Conservation (phyloP, 1,140 invertebrate genomes). For the Elysia chlorotica region DNA sequence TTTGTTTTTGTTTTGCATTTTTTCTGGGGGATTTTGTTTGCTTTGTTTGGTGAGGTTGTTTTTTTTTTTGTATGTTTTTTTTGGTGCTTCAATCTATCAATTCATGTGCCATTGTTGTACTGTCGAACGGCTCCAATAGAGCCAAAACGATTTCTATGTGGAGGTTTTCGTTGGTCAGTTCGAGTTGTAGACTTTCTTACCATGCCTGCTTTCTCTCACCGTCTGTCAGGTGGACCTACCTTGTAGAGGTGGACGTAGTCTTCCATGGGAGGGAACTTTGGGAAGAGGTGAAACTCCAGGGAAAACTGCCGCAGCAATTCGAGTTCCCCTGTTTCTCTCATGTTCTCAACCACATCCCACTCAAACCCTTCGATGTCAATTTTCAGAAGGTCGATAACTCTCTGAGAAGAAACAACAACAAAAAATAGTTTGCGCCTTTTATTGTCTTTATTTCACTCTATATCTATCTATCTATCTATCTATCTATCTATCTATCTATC, state of each 20-base stretch:
- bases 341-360: slow-evolving; percentile 41
- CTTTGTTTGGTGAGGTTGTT: too few relatives aligned
- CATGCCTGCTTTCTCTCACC: too few relatives aligned
- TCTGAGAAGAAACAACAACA: slow-evolving; percentile 21
- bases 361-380: slow-evolving; percentile 49
- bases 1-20: too few relatives aligned
- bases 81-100: too few relatives aligned
- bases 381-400: slow-evolving; percentile 41
- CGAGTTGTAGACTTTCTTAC: too few relatives aligned
- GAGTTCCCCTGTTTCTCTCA: slow-evolving; percentile 27
- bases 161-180: too few relatives aligned
- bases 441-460: neutral
- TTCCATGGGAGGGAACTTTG: slow-evolving; percentile 24
- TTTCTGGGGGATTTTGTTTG: too few relatives aligned
- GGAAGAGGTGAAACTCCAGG: slow-evolving; percentile 38
- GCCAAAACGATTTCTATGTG: too few relatives aligned
- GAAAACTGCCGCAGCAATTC: slow-evolving; percentile 31
- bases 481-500: neutral
- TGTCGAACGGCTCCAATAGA: too few relatives aligned
- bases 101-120: too few relatives aligned
- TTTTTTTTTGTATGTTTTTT: too few relatives aligned
- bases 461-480: neutral
- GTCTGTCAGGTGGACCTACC: neutral
- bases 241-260: slow-evolving; percentile 26
- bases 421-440: neutral